Evolutionary conservation across 1,140 invertebrate genomes (phyloP), one percentile per base, ranked within the genome.

Genomic region (Drosophila bocqueti): DNA sequence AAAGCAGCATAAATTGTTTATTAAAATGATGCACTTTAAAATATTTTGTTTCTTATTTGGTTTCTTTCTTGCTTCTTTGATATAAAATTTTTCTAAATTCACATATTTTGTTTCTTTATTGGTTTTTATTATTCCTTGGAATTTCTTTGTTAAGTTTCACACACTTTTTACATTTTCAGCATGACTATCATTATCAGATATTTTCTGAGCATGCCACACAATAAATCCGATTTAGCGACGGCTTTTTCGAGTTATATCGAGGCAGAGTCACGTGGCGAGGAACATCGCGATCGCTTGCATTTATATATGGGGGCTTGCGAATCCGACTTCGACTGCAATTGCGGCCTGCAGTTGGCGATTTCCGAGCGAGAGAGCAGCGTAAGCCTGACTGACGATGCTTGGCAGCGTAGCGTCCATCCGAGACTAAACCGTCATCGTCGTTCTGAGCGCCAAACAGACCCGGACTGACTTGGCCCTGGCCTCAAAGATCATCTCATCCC

Each of bases 341-440:
- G 34, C 42, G 40, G 47, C 29, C 43, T 49, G 29, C 29, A 18
- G 6, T 54, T 36, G 31, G 31, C 50, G 1, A 36, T 21, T 54
- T 36, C n/a, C 50, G 66, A 72, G 79, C 65, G 58, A 72, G 69
- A 76, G 36, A 59, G 55, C 42, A 76, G 75, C 76, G 75, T 65
- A 77, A 72, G 79, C 69, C 83, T 73, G 78, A 69, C 83, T 86
- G 77, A 74, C 84, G 84, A 81, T 89, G 85, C 85, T 89, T 75
- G 71, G 67, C 85, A 75, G 85, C 85, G 86, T 76, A 87, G 85
- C 81, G 85, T 81, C 85, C 86, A 85, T 82, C 81, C 81, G 85
- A 90, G 85, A 89, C 85, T 89, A 79, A 89, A 89, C 63, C 74
- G 69, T 75, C 74, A 77, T 80, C 81, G 82, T 77, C 81, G 83